A percentile compares a stretch with the other conserved stretches of the same genome.
phyloP scores from a whole-genome alignment of 1,140 invertebrate genomes.

The Anastrepha obliqua region DNA sequence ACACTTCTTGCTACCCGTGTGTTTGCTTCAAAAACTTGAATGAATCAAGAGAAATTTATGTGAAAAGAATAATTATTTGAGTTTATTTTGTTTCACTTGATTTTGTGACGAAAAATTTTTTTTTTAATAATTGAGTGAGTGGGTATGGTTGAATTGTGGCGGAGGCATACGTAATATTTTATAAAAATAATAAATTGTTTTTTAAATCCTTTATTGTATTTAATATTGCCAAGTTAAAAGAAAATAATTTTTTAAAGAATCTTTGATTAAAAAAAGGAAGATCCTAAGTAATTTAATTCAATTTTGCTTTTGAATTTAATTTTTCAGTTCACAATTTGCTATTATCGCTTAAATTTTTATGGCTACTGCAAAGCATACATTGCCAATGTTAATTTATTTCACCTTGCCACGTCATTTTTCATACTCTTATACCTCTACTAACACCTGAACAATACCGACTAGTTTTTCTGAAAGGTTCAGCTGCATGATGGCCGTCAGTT shows the following conservation, averaged over 20 bases:
- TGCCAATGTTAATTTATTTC: slow-evolving; percentile 32
- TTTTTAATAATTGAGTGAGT: too few species aligned
- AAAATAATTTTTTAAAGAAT: too few species aligned
- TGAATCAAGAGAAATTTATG: not conserved
- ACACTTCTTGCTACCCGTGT: not conserved
- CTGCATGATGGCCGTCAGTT: not conserved
- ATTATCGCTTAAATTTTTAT: not conserved
- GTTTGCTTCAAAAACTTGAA: not conserved
- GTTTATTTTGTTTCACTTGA: too few species aligned
- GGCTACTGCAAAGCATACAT: not conserved
- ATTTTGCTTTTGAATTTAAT: not conserved
- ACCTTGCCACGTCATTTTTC: not conserved
- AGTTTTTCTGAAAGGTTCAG: not conserved
- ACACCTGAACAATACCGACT: not conserved
- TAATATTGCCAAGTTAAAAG: too few species aligned
- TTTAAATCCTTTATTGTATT: too few species aligned
- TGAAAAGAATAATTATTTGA: too few species aligned
- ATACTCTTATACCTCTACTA: not conserved
- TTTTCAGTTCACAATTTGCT: too few species aligned
- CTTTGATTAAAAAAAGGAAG: too few species aligned
- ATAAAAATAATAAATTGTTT: too few species aligned
- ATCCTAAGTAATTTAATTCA: not conserved
- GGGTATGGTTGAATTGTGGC: too few species aligned
- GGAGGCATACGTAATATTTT: too few species aligned
- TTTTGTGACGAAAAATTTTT: too few species aligned